These are phyloP conservation scores for Lepidocolaptes lacrymiger DNA, from an alignment of 2,797 vertebrate species.

Conservation along the genomic window DNA sequence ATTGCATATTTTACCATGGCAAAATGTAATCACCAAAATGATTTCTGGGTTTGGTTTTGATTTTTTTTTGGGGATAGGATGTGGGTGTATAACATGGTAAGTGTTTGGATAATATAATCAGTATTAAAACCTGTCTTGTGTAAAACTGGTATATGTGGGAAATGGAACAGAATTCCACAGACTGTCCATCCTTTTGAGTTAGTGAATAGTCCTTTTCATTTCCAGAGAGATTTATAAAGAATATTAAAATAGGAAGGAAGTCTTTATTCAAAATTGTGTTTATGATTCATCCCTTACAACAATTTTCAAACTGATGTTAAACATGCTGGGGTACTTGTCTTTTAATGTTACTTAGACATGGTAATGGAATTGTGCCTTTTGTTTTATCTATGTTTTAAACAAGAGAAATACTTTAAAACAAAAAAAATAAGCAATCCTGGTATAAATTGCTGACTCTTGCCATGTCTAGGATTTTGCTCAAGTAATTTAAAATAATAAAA, in stretches of 20 bases:
- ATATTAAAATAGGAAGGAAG: not conserved
- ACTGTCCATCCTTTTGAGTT: not conserved
- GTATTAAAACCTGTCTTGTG: not conserved
- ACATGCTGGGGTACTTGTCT: not conserved
- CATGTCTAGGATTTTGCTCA: not conserved
- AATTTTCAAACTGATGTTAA: not conserved
- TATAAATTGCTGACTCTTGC: not conserved
- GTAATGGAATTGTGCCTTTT: not conserved
- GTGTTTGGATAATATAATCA: not conserved
- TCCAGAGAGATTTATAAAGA: not conserved
- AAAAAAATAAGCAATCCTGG: not conserved
- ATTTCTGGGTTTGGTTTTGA: not conserved
- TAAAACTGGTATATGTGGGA: not conserved
- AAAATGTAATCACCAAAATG: not conserved
- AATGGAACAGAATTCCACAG: not conserved
- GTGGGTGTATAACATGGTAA: rapidly evolving
- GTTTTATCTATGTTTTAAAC: not conserved
- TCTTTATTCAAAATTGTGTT: not conserved
- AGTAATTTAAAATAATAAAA: not conserved
- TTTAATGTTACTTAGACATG: not conserved
- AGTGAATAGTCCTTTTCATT: not conserved
- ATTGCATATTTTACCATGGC: not conserved
- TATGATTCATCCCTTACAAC: not conserved
- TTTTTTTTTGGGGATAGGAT: not conserved
- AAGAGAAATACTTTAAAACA: not conserved